These are phyloP conservation scores for Anomalospiza imberbis DNA, from an alignment of 2,797 vertebrate species.

Conservation along the genomic window DNA sequence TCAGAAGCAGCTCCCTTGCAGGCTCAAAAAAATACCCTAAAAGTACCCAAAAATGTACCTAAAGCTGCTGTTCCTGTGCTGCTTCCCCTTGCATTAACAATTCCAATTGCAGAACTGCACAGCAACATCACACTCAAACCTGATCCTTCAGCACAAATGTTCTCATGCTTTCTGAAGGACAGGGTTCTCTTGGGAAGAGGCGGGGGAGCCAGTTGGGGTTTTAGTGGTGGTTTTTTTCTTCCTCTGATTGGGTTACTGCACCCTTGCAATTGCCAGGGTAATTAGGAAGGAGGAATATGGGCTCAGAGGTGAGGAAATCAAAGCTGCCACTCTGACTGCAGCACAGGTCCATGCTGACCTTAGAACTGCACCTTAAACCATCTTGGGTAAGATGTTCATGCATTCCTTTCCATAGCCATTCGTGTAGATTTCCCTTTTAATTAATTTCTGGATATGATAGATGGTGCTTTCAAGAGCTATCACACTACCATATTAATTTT, in stretches of 20 bases:
- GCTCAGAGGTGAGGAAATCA: background rate
- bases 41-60: background rate
- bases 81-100: background rate
- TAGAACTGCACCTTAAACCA: background rate
- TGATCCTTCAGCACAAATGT: background rate
- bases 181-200: background rate
- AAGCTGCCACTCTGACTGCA: background rate
- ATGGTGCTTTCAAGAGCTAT: background rate
- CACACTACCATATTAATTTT: background rate
- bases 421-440: background rate
- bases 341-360: background rate
- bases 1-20: accelerated
- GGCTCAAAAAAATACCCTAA: background rate
- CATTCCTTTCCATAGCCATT: background rate
- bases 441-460: background rate
- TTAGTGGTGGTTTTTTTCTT: background rate
- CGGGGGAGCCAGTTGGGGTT: accelerated
- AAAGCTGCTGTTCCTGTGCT: background rate
- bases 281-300: background rate
- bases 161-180: background rate
- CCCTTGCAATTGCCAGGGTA: background rate
- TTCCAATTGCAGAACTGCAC: background rate
- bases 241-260: background rate
- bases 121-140: background rate
- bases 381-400: background rate